These are phyloP conservation scores for Pseudochaenichthys georgianus DNA, from an alignment of 2,797 vertebrate genomes.

Conservation along the genomic window DNA sequence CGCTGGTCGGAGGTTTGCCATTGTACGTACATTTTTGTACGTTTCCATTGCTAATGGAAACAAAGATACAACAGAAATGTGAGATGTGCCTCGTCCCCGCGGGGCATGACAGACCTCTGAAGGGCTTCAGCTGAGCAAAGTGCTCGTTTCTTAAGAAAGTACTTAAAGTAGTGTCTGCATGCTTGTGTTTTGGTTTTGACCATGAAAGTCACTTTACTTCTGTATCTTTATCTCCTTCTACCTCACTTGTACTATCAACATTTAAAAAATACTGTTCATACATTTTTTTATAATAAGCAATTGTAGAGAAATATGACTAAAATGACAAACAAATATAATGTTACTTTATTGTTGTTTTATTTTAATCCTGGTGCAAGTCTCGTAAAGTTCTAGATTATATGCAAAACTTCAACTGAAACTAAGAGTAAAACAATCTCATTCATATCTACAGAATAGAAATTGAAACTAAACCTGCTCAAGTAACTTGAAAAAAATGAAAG, in stretches of 20 bases:
- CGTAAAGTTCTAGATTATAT: background rate
- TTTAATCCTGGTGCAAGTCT: background rate
- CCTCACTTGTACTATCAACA: background rate
- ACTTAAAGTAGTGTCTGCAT: background rate
- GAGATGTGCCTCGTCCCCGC: constrained; percentile 4
- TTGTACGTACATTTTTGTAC: background rate
- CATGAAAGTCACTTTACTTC: background rate
- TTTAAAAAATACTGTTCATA: background rate
- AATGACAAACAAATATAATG: background rate
- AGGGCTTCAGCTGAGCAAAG: constrained; percentile 17
- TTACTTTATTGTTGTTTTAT: background rate
- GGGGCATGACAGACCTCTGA: constrained; percentile 3
- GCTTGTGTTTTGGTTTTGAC: constrained; percentile 8
- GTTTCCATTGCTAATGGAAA: constrained; percentile 30
- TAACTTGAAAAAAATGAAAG: background rate
- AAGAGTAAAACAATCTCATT: background rate
- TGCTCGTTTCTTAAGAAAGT: constrained; percentile 33
- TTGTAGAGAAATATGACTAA: background rate
- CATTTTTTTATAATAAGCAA: background rate
- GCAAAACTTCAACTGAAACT: background rate
- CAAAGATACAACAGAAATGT: constrained; percentile 35
- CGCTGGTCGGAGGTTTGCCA: background rate
- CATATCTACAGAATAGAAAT: constrained; percentile 15
- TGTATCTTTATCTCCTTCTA: background rate
- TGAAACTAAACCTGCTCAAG: constrained; percentile 17